Percentiles rank a stretch among this genome's conserved stretches.
Evolutionary conservation across 2,113 vertebrate species (phyloP).

Genomic region (Apeltes quadracus): DNA sequence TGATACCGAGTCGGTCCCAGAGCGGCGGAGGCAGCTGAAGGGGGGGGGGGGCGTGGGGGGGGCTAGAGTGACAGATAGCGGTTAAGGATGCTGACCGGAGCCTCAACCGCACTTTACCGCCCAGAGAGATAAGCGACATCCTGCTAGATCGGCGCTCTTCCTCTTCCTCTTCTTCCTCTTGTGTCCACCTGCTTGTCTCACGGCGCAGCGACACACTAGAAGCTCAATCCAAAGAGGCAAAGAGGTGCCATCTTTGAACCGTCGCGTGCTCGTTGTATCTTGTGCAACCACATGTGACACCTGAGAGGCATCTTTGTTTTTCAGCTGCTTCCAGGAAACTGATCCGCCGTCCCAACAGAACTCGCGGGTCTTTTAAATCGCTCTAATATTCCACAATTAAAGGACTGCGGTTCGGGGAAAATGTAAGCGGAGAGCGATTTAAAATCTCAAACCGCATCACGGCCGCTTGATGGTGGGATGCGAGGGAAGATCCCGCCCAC

Average conservation of each 20-base stretch:
- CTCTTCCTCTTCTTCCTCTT: slow-evolving; percentile 2
- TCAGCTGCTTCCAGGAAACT: slow-evolving; percentile 1
- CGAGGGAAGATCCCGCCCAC: slow-evolving; percentile 36
- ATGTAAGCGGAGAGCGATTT: slow-evolving; percentile 49
- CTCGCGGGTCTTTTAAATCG: slow-evolving; percentile 15
- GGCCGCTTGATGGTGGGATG: slow-evolving; percentile 30
- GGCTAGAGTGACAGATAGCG: slow-evolving; percentile 60
- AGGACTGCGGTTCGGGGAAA: slow-evolving; percentile 36
- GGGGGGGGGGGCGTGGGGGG: neutral
- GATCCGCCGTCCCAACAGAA: slow-evolving; percentile 13
- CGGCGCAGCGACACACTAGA: slow-evolving; percentile 23
- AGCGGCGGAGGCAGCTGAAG: slow-evolving; percentile 43
- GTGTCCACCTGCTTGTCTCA: slow-evolving; percentile 19
- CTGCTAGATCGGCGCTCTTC: slow-evolving; percentile 45
- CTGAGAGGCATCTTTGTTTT: slow-evolving; percentile 39
- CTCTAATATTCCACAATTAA: slow-evolving; percentile 39
- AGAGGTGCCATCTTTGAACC: slow-evolving; percentile 35
- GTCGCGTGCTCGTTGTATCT: slow-evolving; percentile 70
- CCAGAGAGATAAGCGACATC: slow-evolving; percentile 68
- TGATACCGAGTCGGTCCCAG: slow-evolving; percentile 65
- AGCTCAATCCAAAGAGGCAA: slow-evolving; percentile 18
- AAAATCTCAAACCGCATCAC: slow-evolving; percentile 8
- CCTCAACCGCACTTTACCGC: slow-evolving; percentile 68
- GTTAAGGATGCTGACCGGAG: slow-evolving; percentile 73
- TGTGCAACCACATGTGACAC: slow-evolving; percentile 64